phyloP scores from a whole-genome alignment of 1,140 invertebrate species.

The Caenorhabditis inopinata region DNA sequence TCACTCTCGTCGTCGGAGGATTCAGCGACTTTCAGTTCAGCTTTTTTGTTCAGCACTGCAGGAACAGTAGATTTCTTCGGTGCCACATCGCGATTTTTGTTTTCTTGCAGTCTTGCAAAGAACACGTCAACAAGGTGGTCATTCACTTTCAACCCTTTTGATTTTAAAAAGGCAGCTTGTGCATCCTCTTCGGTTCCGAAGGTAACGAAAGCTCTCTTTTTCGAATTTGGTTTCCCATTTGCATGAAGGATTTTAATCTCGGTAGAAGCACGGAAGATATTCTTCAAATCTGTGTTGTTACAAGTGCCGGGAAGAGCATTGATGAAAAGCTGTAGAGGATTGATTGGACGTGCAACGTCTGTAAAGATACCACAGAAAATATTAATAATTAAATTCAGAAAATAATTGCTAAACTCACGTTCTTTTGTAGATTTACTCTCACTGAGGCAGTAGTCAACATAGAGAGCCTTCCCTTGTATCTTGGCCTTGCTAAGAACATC shows the following conservation, averaged over 20 bases:
- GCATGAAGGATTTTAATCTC: constrained; percentile 35
- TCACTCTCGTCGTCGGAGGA: constrained; percentile 25
- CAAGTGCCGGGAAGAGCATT: constrained; percentile 11
- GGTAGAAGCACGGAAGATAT: constrained; percentile 26
- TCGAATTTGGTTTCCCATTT: background rate
- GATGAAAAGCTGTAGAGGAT: constrained; percentile 42
- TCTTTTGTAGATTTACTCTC: constrained; percentile 12
- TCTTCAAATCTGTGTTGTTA: constrained; percentile 34
- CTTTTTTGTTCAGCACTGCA: background rate
- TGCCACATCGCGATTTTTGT: background rate
- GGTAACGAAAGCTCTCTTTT: constrained; percentile 31
- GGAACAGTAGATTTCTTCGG: constrained; percentile 7
- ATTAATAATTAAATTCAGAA: background rate
- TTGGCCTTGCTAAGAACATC: constrained; percentile 35
- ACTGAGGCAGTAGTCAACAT: constrained; percentile 45
- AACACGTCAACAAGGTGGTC: constrained; percentile 38
- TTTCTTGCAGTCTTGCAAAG: constrained; percentile 22
- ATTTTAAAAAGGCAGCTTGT: constrained; percentile 36
- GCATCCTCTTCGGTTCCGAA: constrained; percentile 39
- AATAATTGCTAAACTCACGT: background rate
- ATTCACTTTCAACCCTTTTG: constrained; percentile 31
- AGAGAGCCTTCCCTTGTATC: constrained; percentile 30
- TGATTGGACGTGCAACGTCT: constrained; percentile 35
- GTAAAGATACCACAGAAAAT: too few species aligned
- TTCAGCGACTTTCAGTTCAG: background rate